These are phyloP conservation scores for Spodoptera picta DNA, from an alignment of 2,888 invertebrate genomes.

Conservation along the genomic window DNA sequence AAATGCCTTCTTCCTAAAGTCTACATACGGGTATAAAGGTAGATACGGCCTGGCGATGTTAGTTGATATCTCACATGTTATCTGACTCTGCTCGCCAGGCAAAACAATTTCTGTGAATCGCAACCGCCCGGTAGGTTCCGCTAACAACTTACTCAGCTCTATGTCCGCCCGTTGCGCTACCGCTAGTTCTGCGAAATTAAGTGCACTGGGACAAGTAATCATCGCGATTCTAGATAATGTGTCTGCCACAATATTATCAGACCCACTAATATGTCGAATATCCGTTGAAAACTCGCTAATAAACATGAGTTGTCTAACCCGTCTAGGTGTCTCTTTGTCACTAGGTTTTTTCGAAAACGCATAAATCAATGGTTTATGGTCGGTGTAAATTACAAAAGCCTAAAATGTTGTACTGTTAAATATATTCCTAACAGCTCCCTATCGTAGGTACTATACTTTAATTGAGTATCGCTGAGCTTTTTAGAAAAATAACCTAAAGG, in stretches of 20 bases:
- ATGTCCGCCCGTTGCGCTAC: background rate
- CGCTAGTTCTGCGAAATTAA: constrained; percentile 9
- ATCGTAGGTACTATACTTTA: constrained; percentile 7
- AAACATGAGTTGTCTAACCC: constrained; percentile 2
- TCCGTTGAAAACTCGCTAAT: constrained; percentile 1
- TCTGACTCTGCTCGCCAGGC: background rate
- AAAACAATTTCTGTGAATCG: constrained; percentile 1
- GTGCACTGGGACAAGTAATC: background rate
- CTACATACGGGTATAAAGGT: no score
- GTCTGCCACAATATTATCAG: background rate
- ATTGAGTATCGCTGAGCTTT: background rate
- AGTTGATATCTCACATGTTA: constrained; percentile 4
- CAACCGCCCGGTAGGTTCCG: background rate
- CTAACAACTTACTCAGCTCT: background rate
- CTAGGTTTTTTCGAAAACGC: constrained; percentile 2
- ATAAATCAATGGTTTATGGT: constrained; percentile 1
- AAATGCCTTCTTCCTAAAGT: background rate
- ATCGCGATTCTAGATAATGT: background rate
- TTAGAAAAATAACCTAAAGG: constrained; percentile 5
- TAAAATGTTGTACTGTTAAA: no score
- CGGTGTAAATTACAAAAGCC: constrained; percentile 1
- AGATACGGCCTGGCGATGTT: background rate
- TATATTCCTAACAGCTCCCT: constrained; percentile 1
- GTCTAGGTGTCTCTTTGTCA: background rate
- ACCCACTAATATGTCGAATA: background rate